These are phyloP conservation scores for Pachliopta kotzebuea DNA, from an alignment of 2,888 invertebrate species.

Conservation along the genomic window DNA sequence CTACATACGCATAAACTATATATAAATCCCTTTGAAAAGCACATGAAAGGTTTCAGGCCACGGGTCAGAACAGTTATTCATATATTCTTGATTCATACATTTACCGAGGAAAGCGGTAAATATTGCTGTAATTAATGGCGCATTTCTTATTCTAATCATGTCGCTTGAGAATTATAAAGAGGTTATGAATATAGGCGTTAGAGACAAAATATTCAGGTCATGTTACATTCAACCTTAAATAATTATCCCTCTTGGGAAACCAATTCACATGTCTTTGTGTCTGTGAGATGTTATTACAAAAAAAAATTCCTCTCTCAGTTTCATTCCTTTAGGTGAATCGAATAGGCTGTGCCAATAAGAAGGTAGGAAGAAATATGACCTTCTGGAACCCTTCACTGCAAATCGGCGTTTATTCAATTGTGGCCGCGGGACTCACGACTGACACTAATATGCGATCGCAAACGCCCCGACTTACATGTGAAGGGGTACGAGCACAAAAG, in stretches of 20 bases:
- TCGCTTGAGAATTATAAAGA: not conserved
- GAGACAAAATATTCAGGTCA: not conserved
- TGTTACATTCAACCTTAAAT: not conserved
- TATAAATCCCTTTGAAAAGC: not conserved
- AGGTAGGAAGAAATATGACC: conserved; percentile 18
- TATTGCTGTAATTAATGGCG: not conserved
- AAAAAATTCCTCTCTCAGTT: not conserved
- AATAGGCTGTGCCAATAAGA: conserved; percentile 1
- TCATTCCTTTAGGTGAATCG: conserved; percentile 4
- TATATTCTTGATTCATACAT: too few relatives aligned
- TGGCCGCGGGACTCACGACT: conserved; percentile 1
- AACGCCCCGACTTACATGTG: conserved; percentile 4
- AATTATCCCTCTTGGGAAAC: not conserved
- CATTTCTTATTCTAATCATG: not conserved
- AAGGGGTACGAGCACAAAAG: conserved; percentile 1
- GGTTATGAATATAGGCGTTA: not conserved
- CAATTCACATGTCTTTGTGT: not conserved
- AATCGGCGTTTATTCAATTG: conserved; percentile 20
- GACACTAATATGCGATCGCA: conserved; percentile 4
- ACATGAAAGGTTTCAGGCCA: too few relatives aligned
- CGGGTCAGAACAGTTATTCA: too few relatives aligned
- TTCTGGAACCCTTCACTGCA: conserved; percentile 18
- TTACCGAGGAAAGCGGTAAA: not conserved
- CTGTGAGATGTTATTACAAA: not conserved
- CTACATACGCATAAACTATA: not conserved